phyloP scores from a whole-genome alignment of 2,797 vertebrate genomes.

The Tragelaphus eurycerus region DNA sequence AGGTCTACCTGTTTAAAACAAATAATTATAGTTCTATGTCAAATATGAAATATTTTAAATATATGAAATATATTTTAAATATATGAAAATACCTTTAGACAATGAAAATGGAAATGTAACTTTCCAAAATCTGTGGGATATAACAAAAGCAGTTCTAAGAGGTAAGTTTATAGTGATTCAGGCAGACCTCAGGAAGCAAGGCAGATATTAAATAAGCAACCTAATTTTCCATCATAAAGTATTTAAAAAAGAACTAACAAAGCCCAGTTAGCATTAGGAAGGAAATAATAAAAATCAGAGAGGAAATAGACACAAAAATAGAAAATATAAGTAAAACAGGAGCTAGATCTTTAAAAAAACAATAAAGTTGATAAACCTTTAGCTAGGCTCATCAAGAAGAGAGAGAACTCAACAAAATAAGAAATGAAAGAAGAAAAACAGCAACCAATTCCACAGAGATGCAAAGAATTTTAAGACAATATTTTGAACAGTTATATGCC shows the following conservation, averaged over 20 bases:
- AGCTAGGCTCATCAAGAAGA: not conserved
- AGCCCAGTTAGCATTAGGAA: not conserved
- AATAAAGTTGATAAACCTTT: not conserved
- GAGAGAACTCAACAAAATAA: not conserved
- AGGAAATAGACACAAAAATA: not conserved
- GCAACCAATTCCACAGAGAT: not conserved
- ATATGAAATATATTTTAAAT: not conserved
- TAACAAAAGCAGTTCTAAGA: not conserved
- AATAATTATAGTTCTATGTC: not conserved
- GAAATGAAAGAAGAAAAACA: not conserved
- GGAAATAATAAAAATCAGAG: not conserved
- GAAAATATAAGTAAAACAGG: not conserved
- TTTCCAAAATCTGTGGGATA: not conserved
- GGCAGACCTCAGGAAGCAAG: not conserved
- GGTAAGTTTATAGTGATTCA: not conserved
- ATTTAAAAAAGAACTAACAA: not conserved
- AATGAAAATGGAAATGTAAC: not conserved
- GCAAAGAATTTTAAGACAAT: not conserved
- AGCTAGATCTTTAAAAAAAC: not conserved
- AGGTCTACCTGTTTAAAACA: not conserved
- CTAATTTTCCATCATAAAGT: not conserved
- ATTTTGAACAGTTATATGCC: not conserved
- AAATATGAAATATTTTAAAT: not conserved
- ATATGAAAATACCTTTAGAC: not conserved
- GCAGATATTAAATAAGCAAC: not conserved